These are phyloP conservation scores for Porites divaricata DNA, from an alignment of 92 coral and sea anemone species.

Conservation along the genomic window DNA sequence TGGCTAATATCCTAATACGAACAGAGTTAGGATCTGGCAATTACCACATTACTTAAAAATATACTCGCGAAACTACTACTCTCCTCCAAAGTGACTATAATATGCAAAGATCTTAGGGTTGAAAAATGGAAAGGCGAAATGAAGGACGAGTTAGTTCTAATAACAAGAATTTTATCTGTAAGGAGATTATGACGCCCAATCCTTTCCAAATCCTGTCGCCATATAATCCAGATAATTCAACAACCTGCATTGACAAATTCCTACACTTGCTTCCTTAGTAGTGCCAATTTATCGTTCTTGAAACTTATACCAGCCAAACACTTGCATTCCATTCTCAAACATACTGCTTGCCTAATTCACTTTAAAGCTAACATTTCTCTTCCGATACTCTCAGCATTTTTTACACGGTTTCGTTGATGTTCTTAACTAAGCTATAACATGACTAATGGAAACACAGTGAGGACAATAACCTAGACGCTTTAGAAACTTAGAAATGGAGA, in stretches of 20 bases:
- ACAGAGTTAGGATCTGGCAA: constrained; percentile 3
- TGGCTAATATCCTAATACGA: constrained; percentile 21
- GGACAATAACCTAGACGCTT: neutral
- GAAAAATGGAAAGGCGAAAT: neutral
- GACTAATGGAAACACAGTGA: neutral
- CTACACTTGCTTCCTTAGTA: neutral
- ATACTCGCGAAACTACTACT: too few relatives aligned
- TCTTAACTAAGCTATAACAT: neutral
- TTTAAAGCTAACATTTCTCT: neutral
- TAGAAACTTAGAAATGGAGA: neutral
- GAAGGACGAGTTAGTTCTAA: constrained; percentile 21
- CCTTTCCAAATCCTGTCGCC: constrained; percentile 35
- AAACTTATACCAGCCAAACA: constrained; percentile 2
- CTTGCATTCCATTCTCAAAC: neutral
- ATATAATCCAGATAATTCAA: constrained; percentile 38
- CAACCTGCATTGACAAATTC: constrained; percentile 20
- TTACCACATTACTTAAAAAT: neutral
- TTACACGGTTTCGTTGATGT: neutral
- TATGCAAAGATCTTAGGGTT: neutral
- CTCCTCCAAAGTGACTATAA: too few relatives aligned
- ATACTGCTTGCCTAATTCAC: neutral
- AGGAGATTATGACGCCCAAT: constrained; percentile 33
- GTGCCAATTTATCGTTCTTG: neutral
- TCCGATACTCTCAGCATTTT: neutral
- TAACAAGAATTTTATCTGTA: constrained; percentile 29